Evolutionary conservation across 1,140 invertebrate genomes (phyloP), one percentile per base, ranked within the genome.

Genomic region (Euborellia annulipes): DNA sequence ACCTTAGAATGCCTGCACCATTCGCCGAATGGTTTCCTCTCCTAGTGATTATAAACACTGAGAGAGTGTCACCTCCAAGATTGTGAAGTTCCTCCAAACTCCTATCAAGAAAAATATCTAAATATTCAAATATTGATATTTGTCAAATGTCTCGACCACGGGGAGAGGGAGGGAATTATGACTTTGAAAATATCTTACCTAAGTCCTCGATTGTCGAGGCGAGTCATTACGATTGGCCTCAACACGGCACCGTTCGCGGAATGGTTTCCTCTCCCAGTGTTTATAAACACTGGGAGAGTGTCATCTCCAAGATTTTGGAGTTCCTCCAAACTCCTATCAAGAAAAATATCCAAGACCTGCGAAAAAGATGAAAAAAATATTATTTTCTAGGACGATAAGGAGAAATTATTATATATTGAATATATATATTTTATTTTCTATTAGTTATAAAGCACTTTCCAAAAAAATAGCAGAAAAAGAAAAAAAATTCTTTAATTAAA

Each of bases 211-310:
- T 70, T 61, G 8, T 51, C 50, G 1, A 84, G 63, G 36, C 71
- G 63, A 4, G 57, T 64, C 19, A 71, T 69, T 1, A 85, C 73
- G 11, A 76, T 75, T 1, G 81, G 84, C 57, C 79, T 81, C 1
- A 90, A 69, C 46, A 64, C 72, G 0, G 67, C 60, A 3, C 75
- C 71, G 3, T 72, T 73, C 1, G 57, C 55, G 58, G 84, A 89
- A 50, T 85, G 76, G 3, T 69, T 61, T 1, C 87, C 87, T 44
- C 79, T 63, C 0, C 86, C 87, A 1, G 86, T 90, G 18, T 90
- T 79, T 9, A 86, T 71, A 43, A 50, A 55, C 62, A 84, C 21
- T n/a, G n/a, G n/a, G n/a, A n/a, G n/a, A n/a, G n/a, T 72, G 56
- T 40, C 54, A 61, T 32, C 62, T 60, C 41, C 55, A 54, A 47